Evolutionary conservation across 2,888 invertebrate genomes (phyloP).

Genomic region (Flexamia atlantica): DNA sequence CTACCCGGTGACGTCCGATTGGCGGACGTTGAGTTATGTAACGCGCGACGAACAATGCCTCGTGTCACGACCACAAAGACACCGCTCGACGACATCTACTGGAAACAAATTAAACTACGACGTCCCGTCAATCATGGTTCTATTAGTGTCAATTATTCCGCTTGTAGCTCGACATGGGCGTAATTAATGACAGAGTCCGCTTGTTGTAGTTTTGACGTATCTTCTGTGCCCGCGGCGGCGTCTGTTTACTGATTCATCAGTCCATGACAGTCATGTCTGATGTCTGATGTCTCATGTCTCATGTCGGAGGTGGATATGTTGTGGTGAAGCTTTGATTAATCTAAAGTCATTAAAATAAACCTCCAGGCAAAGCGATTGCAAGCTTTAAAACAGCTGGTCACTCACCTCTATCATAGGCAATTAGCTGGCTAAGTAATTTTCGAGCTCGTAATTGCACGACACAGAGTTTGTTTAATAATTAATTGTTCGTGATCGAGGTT

Average conservation of each 20-base stretch:
- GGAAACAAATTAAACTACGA: constrained; percentile 61
- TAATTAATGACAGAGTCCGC: constrained; percentile 23
- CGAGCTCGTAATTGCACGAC: too few species aligned
- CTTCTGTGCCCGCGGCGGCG: not conserved
- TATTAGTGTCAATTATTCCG: constrained; percentile 65
- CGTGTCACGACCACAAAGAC: constrained; percentile 20
- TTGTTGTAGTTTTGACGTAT: constrained; percentile 11
- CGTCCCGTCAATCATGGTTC: constrained; percentile 63
- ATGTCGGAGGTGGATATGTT: too few species aligned
- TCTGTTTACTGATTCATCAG: not conserved
- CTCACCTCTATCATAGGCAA: too few species aligned
- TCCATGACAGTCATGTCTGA: not conserved
- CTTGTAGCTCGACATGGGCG: constrained; percentile 35
- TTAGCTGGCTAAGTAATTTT: too few species aligned
- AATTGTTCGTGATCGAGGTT: too few species aligned
- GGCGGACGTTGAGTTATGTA: constrained; percentile 24
- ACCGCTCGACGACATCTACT: constrained; percentile 33
- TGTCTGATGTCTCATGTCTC: too few species aligned
- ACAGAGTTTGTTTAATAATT: too few species aligned
- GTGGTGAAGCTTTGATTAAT: too few species aligned
- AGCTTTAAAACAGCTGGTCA: too few species aligned
- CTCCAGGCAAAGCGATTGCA: too few species aligned
- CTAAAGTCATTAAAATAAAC: too few species aligned
- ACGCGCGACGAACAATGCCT: not conserved
- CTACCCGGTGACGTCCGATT: not conserved